Conservation (phyloP, 2,888 invertebrate species). For the Scaptomyza cyrtandrae region DNA sequence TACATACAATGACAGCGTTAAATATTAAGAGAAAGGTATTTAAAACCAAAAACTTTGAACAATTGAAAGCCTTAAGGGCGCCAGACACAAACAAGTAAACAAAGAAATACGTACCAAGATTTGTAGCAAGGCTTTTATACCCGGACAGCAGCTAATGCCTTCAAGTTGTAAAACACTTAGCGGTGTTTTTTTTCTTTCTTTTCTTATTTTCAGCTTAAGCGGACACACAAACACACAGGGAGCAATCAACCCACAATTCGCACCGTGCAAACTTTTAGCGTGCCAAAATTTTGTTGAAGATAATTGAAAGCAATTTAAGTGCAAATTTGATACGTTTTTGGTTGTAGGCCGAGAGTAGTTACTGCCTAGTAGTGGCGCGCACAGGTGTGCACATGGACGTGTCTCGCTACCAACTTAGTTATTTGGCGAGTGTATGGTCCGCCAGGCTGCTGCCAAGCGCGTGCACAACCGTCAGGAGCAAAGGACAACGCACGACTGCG, state of each 20-base stretch:
- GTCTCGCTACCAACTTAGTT: conserved; percentile 53
- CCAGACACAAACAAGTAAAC: conserved; percentile 9
- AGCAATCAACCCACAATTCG: conserved; percentile 34
- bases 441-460: conserved; percentile 52
- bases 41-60: conserved; percentile 28
- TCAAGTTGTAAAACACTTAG: conserved; percentile 79
- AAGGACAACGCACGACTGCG: conserved; percentile 80
- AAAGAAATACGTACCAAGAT: conserved; percentile 69
- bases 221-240: conserved; percentile 17
- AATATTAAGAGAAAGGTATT: conserved; percentile 13
- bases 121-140: conserved; percentile 28
- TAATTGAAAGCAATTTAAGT: conserved; percentile 78
- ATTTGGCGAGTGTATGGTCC: conserved; percentile 33
- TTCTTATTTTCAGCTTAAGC: conserved; percentile 15
- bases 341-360: conserved; percentile 20
- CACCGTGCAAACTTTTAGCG: conserved; percentile 58
- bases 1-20: conserved; percentile 11
- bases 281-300: conserved; percentile 64
- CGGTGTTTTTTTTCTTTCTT: conserved; percentile 63
- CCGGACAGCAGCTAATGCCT: conserved; percentile 66
- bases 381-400: conserved; percentile 71
- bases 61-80: conserved; percentile 44
- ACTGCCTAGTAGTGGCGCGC: conserved; percentile 48
- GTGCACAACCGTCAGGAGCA: conserved; percentile 77
- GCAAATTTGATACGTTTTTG: conserved; percentile 73